phyloP scores from a whole-genome alignment of 1,140 invertebrate species.

The Papilio machaon region DNA sequence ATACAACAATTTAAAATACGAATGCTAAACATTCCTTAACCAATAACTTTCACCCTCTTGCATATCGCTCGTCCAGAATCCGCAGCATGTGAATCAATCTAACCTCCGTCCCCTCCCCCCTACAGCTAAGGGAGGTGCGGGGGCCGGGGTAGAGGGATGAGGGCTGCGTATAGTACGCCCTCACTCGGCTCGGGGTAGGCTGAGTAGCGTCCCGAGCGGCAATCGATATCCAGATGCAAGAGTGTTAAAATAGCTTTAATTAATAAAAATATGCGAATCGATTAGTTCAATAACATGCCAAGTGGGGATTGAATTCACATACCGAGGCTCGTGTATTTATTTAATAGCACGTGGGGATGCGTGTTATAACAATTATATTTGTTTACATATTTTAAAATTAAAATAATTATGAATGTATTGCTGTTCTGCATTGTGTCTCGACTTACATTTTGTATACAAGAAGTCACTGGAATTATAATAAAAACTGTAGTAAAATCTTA shows the following conservation, averaged over 20 bases:
- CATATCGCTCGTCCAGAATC: conserved; percentile 67
- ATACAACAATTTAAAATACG: not conserved
- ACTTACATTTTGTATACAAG: not conserved
- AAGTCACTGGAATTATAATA: not conserved
- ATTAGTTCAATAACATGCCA: not conserved
- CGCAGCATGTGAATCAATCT: conserved; percentile 73
- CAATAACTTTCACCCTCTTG: conserved; percentile 43
- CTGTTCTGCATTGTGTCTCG: not conserved
- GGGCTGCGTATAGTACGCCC: conserved; percentile 58
- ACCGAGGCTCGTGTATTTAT: not conserved
- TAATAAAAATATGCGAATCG: conserved; percentile 2
- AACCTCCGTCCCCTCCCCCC: conserved; percentile 52
- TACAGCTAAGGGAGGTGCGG: conserved; percentile 35
- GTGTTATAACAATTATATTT: conserved; percentile 12
- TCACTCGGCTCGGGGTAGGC: conserved; percentile 44
- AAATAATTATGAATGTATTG: not conserved
- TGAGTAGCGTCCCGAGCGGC: conserved; percentile 8
- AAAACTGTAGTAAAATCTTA: not conserved
- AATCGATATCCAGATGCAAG: conserved; percentile 23
- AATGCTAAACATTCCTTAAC: not conserved
- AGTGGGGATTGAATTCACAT: conserved; percentile 8
- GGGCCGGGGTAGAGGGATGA: conserved; percentile 46
- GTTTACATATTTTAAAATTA: conserved; percentile 13
- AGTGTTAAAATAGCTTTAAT: conserved; percentile 47
- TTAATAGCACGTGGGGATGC: not conserved